A percentile compares a stretch with the other conserved stretches of the same genome.
Evolutionary conservation across 2,113 vertebrate species (phyloP).

Genomic region (Microcebus lehilahytsara): DNA sequence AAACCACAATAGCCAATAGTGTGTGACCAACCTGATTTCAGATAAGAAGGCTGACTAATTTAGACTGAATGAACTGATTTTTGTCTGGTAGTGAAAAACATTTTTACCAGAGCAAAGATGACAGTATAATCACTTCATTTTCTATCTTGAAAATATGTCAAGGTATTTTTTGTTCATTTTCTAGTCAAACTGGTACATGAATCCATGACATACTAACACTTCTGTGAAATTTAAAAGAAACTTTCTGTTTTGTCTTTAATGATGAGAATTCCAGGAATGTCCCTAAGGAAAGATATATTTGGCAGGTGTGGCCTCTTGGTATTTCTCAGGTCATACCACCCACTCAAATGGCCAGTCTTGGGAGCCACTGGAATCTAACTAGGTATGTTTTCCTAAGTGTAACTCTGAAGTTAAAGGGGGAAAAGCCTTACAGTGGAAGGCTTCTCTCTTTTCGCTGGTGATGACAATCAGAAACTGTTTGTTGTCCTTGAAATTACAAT

Average conservation of each 20-base stretch:
- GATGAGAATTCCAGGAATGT: constrained; percentile 61
- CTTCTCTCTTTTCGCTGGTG: neutral
- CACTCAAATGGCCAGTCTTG: neutral
- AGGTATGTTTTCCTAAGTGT: neutral
- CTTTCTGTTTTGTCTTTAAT: constrained; percentile 50
- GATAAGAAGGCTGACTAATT: neutral
- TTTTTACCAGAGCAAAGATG: constrained; percentile 27
- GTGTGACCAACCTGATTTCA: neutral
- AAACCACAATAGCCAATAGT: neutral
- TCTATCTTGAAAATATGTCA: neutral
- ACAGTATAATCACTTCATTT: neutral
- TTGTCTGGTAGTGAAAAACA: neutral
- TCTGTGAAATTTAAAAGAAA: constrained; percentile 15
- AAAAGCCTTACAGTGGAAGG: neutral
- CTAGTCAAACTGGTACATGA: constrained; percentile 12
- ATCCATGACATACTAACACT: neutral
- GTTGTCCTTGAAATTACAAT: neutral
- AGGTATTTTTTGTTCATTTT: constrained; percentile 16
- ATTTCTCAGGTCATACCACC: constrained; percentile 43
- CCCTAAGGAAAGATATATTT: constrained; percentile 40
- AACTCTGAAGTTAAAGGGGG: neutral
- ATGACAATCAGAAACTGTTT: neutral
- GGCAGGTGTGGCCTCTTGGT: constrained; percentile 32
- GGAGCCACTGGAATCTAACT: constrained; percentile 5
- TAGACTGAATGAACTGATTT: neutral